phyloP scores from a whole-genome alignment of 2,888 invertebrate genomes.

The Cephus spinipes region DNA sequence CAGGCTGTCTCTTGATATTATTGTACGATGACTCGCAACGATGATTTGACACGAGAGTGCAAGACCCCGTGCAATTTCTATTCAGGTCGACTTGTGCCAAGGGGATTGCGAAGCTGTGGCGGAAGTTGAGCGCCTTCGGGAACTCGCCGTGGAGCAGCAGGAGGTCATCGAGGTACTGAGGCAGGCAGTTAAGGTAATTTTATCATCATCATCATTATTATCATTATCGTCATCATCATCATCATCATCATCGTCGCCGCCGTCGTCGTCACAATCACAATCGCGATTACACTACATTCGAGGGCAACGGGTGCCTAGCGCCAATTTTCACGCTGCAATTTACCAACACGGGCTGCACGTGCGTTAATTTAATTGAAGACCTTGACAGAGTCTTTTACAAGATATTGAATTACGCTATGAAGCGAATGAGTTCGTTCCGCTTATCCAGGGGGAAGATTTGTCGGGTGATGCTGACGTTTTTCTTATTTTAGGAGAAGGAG shows the following conservation, averaged over 20 bases:
- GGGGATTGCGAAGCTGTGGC: conserved; percentile 46
- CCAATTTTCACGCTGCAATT: conserved; percentile 30
- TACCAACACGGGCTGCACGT: conserved; percentile 9
- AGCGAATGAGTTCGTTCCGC: not conserved
- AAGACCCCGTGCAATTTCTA: not conserved
- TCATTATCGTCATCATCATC: not conserved
- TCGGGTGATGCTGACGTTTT: not conserved
- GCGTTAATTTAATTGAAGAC: conserved; percentile 11
- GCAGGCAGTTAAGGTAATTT: conserved; percentile 55
- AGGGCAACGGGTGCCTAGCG: conserved; percentile 10
- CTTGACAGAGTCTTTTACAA: not conserved
- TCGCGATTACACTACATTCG: conserved; percentile 21
- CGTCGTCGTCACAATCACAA: conserved; percentile 25
- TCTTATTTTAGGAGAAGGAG: conserved; percentile 51
- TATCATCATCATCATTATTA: not conserved
- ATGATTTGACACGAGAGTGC: not conserved
- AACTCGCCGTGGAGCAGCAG: conserved; percentile 57
- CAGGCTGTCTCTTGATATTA: not conserved
- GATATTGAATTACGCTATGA: not conserved
- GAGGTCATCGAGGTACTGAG: conserved; percentile 58
- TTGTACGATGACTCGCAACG: not conserved
- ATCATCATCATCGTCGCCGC: conserved; percentile 25
- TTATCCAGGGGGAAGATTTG: not conserved
- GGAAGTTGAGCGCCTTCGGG: conserved; percentile 56
- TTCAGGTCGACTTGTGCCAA: conserved; percentile 50